A percentile compares a stretch with the other conserved stretches of the same genome.
Evolutionary conservation across 2,888 invertebrate genomes (phyloP).

Genomic region (Lacanobia wlatinum): DNA sequence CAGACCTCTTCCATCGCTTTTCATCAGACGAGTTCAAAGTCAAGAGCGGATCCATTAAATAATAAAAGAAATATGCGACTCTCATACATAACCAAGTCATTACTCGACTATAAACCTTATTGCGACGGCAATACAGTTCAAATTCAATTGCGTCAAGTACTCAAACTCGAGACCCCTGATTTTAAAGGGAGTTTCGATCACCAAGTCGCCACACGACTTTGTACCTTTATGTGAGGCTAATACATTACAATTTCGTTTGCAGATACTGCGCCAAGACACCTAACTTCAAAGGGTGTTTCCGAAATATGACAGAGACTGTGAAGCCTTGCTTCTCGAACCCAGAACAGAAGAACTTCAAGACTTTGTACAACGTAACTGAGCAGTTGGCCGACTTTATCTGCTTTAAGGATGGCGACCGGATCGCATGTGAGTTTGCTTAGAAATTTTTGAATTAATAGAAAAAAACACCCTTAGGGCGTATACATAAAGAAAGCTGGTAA

Average conservation of each 20-base stretch:
- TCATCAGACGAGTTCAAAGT: constrained; percentile 21
- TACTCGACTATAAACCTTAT: not conserved
- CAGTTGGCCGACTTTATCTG: constrained; percentile 94
- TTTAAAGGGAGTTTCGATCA: constrained; percentile 80
- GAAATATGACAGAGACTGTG: constrained; percentile 73
- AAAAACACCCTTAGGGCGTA: too few relatives aligned
- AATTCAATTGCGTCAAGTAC: constrained; percentile 62
- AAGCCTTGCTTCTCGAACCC: constrained; percentile 92
- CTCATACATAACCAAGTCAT: not conserved
- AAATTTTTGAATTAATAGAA: not conserved
- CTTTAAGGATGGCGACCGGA: constrained; percentile 95
- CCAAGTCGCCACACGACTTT: not conserved
- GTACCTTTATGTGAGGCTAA: not conserved
- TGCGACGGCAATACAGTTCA: not conserved
- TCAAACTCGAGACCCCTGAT: constrained; percentile 76
- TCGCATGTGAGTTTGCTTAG: constrained; percentile 92
- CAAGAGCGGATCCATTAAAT: constrained; percentile 41
- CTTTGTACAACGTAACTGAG: constrained; percentile 92
- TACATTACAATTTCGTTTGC: constrained; percentile 23
- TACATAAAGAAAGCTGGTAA: too few relatives aligned
- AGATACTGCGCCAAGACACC: constrained; percentile 85
- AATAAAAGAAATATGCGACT: constrained; percentile 28
- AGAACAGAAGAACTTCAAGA: constrained; percentile 92
- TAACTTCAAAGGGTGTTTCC: constrained; percentile 82
- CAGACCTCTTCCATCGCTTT: constrained; percentile 14